phyloP scores from a whole-genome alignment of 2,888 invertebrate species.

The Cosmia trapezina region DNA sequence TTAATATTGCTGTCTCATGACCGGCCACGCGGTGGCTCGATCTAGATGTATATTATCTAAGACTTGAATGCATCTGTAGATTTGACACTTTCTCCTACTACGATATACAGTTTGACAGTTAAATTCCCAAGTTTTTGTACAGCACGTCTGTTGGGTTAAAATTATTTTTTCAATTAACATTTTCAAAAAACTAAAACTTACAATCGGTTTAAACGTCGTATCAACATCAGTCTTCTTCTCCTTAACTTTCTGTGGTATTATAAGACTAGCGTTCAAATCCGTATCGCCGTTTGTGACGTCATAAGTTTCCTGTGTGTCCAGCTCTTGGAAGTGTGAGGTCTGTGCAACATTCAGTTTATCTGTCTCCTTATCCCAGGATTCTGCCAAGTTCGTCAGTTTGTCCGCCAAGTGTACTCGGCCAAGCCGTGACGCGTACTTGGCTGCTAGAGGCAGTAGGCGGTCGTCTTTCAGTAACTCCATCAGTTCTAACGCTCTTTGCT shows the following conservation, averaged over 20 bases:
- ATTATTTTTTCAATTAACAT: too few species aligned
- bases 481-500: slow-evolving; percentile 96
- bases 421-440: slow-evolving; percentile 96
- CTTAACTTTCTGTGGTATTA: slow-evolving; percentile 83
- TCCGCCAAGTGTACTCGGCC: slow-evolving; percentile 95
- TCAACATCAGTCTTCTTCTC: slow-evolving; percentile 80
- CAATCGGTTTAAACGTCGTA: slow-evolving; percentile 84
- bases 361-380: slow-evolving; percentile 79
- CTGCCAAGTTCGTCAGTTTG: slow-evolving; percentile 92
- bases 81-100: too few species aligned
- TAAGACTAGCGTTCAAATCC: slow-evolving; percentile 83
- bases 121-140: too few species aligned
- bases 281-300: slow-evolving; percentile 80
- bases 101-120: too few species aligned
- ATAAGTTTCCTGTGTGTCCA: slow-evolving; percentile 84
- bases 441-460: slow-evolving; percentile 94
- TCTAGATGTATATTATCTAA: too few species aligned
- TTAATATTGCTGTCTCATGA: too few species aligned
- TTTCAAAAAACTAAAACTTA: slow-evolving; percentile 68
- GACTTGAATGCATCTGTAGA: too few species aligned
- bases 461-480: slow-evolving; percentile 95
- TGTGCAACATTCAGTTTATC: slow-evolving; percentile 79
- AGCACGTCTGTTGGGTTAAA: too few species aligned
- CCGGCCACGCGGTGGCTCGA: too few species aligned
- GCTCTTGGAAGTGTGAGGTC: slow-evolving; percentile 80